A percentile compares a stretch with the other conserved stretches of the same genome.
Conservation (phyloP, 2,113 vertebrate species). For the Corythornis cristatus region DNA sequence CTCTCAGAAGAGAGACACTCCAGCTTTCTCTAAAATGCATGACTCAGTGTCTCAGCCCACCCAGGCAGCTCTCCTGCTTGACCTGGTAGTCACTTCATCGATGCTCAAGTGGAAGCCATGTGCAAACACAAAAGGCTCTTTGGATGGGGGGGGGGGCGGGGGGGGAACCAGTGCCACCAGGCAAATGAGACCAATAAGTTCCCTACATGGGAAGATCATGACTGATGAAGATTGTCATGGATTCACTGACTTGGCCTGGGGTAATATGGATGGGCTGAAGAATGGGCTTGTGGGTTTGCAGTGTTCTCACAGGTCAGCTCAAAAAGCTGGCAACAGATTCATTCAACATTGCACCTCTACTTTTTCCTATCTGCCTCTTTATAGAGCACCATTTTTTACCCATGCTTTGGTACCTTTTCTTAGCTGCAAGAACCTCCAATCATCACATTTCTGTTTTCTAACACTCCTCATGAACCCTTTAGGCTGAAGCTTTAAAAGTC, state of each 20-base stretch:
- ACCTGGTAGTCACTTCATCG: accelerated
- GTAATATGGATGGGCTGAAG: background rate
- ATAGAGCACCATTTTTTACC: background rate
- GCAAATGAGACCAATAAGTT: background rate
- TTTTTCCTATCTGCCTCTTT: background rate
- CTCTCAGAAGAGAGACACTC: background rate
- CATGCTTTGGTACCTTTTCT: background rate
- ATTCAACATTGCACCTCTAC: background rate
- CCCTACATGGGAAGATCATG: background rate
- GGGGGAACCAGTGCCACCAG: background rate
- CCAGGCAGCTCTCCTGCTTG: background rate
- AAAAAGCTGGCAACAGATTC: background rate
- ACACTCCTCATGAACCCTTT: background rate
- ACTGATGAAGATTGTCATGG: background rate
- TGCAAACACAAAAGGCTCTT: background rate
- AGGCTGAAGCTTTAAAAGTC: background rate
- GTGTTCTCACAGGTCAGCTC: accelerated
- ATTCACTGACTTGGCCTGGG: background rate
- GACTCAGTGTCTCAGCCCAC: background rate
- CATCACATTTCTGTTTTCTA: background rate
- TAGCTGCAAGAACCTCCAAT: background rate
- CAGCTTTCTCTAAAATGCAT: too few relatives aligned
- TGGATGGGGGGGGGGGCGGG: too few relatives aligned
- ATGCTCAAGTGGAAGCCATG: background rate
- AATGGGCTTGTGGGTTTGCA: background rate